Conservation (phyloP, 2,888 invertebrate genomes). For the Lacanobia wlatinum region DNA sequence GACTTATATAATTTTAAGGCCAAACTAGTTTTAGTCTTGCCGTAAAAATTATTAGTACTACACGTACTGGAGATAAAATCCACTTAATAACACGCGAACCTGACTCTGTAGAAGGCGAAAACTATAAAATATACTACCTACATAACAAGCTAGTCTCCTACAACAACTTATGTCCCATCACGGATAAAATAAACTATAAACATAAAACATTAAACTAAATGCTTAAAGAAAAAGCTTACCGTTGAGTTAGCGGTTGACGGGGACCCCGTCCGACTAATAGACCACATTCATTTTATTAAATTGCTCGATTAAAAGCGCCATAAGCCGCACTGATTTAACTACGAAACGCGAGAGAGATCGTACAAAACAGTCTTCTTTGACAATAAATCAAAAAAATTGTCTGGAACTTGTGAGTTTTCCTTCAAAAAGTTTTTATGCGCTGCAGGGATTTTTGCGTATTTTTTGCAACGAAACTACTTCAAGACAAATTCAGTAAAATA, state of each 20-base stretch:
- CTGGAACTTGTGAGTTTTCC: slow-evolving; percentile 37
- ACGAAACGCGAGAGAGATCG: slow-evolving; percentile 57
- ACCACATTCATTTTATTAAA: slow-evolving; percentile 82
- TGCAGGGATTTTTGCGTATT: slow-evolving; percentile 30
- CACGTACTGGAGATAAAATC: slow-evolving; percentile 13
- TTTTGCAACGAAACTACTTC: slow-evolving; percentile 31
- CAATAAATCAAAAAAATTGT: slow-evolving; percentile 59
- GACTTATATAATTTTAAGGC: not conserved
- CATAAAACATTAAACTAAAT: slow-evolving; percentile 61
- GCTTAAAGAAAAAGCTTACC: slow-evolving; percentile 49
- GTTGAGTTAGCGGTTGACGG: slow-evolving; percentile 59
- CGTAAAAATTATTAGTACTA: not conserved
- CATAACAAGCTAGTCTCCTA: not conserved
- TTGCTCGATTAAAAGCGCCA: slow-evolving; percentile 81
- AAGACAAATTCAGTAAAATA: slow-evolving; percentile 27
- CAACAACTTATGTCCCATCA: slow-evolving; percentile 7
- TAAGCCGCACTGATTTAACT: slow-evolving; percentile 77
- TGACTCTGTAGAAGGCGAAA: not conserved
- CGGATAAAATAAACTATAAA: slow-evolving; percentile 39
- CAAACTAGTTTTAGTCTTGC: not conserved
- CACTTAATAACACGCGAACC: not conserved
- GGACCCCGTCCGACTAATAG: slow-evolving; percentile 68
- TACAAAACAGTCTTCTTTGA: slow-evolving; percentile 56
- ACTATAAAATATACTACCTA: not conserved
- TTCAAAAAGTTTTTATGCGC: slow-evolving; percentile 41